Percentiles rank a stretch among this genome's conserved stretches.
Evolutionary conservation across 2,797 vertebrate species (phyloP).

Genomic region (Pseudotriccus pelzelni): DNA sequence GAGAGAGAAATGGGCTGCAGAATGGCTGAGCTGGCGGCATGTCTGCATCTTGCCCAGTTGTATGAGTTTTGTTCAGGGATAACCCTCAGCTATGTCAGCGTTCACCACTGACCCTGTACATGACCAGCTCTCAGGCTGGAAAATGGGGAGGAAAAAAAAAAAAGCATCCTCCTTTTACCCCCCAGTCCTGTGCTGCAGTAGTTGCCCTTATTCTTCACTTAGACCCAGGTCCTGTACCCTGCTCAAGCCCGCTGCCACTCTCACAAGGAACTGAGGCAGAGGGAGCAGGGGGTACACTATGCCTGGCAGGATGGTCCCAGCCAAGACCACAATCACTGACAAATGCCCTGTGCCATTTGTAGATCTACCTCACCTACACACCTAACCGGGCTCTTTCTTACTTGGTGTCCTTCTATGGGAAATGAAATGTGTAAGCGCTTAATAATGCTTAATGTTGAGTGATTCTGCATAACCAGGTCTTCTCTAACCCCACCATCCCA

Average conservation of each 20-base stretch:
- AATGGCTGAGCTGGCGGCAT: not conserved
- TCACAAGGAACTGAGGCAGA: not conserved
- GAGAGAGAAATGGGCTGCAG: not conserved
- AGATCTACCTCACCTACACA: conserved; percentile 34
- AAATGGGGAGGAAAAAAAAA: too few species aligned
- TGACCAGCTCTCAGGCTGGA: not conserved
- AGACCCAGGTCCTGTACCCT: not conserved
- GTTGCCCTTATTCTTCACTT: not conserved
- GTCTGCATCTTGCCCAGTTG: not conserved
- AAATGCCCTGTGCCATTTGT: not conserved
- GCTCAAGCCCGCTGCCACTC: not conserved
- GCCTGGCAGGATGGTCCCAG: not conserved
- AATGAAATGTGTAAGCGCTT: not conserved
- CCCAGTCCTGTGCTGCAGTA: not conserved
- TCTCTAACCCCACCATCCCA: not conserved
- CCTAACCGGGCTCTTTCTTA: not conserved
- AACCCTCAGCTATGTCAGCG: rapidly evolving
- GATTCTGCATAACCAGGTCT: not conserved
- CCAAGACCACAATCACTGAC: not conserved
- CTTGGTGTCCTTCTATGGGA: not conserved
- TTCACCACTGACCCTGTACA: not conserved
- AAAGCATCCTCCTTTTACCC: not conserved
- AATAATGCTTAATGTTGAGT: not conserved
- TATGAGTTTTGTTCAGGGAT: not conserved
- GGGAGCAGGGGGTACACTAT: not conserved